Evolutionary conservation across 1,140 invertebrate genomes (phyloP), one percentile per base, ranked within the genome.

Genomic region (Coenobita brevimanus): DNA sequence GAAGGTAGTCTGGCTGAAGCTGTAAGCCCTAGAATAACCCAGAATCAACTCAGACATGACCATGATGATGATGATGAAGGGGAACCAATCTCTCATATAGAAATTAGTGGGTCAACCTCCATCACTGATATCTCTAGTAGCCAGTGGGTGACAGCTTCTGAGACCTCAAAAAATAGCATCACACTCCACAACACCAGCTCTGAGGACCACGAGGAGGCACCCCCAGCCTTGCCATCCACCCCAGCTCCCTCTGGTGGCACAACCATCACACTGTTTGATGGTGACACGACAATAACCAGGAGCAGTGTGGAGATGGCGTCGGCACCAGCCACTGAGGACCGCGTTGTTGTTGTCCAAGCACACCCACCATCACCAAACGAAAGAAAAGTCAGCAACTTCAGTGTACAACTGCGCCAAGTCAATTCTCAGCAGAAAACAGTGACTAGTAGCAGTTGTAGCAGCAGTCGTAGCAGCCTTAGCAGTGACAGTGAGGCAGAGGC

Each of bases 41-140:
- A 69, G 3, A 41, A 60, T 64, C 33, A 54, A 27, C 81, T 81
- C 21, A 76, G 57, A 36, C 38, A 38, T 4, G 33, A 83, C 30
- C n/a, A n/a, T n/a, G 41, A 36, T 60, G 13, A 69, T 21, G 38
- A 71, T 17, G 38, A 41, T 41, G 64, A 79, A n/a, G 85, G 85
- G n/a, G 88, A 80, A 41, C 76, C 80, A 24, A 60, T 89, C 10
- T 89, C 88, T 2, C 81, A 89, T 60, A 89, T 89, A 15, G 88
- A 89, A 79, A 89, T 89, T 41, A 89, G 88, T 57, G 88, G 88
- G 27, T 87, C 76, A 15, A 87, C 85, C 24, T 80, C 85, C 15
- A 30, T 87, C 17, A 87, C 76, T 13, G 85, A 87, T 27, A 71
- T 80, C 46, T 87, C 85, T 30, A 71, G 36, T 27, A 71, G 36